A percentile compares a stretch with the other conserved stretches of the same genome.
phyloP scores from a whole-genome alignment of 2,797 vertebrate genomes.

The Ataeniobius toweri region DNA sequence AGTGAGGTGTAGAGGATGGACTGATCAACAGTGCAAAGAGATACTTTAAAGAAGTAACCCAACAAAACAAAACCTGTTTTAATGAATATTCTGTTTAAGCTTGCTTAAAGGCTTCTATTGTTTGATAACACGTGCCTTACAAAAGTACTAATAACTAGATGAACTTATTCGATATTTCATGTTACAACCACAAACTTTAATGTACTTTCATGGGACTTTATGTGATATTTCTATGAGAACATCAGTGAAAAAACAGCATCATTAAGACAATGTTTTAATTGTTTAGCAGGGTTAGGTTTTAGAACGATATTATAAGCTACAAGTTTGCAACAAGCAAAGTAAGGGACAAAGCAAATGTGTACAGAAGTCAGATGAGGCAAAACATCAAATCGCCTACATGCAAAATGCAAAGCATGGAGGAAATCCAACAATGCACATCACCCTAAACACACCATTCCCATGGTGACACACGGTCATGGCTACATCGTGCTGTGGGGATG shows the following conservation, averaged over 20 bases:
- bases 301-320: no score
- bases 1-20: neutral
- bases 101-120: neutral
- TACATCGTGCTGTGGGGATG: neutral
- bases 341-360: neutral
- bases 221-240: neutral
- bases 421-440: neutral
- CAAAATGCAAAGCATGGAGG: neutral
- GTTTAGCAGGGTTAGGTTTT: neutral
- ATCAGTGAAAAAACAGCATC: neutral
- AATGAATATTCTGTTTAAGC: neutral
- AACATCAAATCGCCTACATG: no score
- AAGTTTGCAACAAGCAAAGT: neutral
- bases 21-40: neutral
- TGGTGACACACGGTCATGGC: neutral
- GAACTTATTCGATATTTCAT: neutral
- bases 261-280: neutral
- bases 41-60: neutral
- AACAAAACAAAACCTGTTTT: neutral
- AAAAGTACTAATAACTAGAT: neutral
- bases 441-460: neutral
- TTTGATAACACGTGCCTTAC: neutral
- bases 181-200: neutral
- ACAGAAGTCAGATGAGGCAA: neutral
- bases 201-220: neutral